phyloP scores from a whole-genome alignment of 2,797 vertebrate genomes.

The Platyrinchus mystaceus region DNA sequence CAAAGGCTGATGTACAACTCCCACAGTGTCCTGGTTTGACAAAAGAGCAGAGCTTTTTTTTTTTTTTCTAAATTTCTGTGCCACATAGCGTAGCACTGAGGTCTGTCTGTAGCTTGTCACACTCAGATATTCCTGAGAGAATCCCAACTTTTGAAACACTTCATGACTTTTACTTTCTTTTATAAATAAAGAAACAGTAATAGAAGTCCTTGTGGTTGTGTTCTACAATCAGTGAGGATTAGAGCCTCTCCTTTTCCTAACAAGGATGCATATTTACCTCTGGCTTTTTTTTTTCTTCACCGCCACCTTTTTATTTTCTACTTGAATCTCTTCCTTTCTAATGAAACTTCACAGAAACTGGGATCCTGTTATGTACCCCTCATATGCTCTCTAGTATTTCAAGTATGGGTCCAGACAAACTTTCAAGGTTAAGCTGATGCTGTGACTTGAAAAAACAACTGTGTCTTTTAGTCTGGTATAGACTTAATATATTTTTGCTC shows the following conservation, averaged over 20 bases:
- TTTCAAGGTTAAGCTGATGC: background rate
- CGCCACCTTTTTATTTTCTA: background rate
- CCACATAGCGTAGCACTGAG: background rate
- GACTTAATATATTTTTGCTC: background rate
- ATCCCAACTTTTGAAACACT: background rate
- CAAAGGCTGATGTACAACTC: background rate
- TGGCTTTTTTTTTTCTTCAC: background rate
- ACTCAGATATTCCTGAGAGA: background rate
- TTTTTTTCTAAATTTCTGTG: background rate
- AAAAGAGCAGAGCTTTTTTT: background rate
- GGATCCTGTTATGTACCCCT: background rate
- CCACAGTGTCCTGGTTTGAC: background rate
- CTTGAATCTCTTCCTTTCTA: background rate
- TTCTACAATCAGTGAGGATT: background rate
- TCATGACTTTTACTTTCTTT: background rate
- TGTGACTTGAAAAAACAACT: background rate
- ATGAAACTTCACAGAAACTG: background rate
- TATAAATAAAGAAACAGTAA: background rate
- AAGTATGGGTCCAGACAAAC: background rate
- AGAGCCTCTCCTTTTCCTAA: background rate
- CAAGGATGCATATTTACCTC: background rate
- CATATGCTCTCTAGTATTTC: background rate
- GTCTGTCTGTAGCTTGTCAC: background rate
- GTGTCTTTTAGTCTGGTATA: background rate
- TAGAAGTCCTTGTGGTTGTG: background rate